Evolutionary conservation across 2,797 vertebrate species (phyloP).

Genomic region (Aldrovandia affinis): DNA sequence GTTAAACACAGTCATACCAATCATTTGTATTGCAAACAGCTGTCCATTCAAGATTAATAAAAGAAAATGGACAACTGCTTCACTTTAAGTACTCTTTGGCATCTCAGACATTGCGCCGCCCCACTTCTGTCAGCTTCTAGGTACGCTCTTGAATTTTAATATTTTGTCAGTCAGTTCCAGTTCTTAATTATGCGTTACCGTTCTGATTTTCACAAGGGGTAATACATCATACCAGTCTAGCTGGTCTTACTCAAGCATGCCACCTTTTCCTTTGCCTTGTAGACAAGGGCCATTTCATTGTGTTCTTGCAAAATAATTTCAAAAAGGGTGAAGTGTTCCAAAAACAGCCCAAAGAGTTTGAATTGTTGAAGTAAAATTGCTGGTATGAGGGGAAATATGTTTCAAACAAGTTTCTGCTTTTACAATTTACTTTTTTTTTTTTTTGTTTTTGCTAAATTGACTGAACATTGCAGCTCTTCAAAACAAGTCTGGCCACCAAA

Average conservation of each 20-base stretch:
- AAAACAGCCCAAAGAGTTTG: neutral
- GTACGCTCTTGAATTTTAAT: constrained; percentile 57
- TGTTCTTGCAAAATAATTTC: constrained; percentile 38
- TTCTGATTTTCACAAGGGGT: neutral
- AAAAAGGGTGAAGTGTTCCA: neutral
- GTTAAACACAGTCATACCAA: constrained; percentile 43
- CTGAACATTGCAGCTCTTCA: neutral
- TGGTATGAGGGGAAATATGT: neutral
- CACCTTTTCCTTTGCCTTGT: constrained; percentile 23
- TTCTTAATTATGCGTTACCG: constrained; percentile 28
- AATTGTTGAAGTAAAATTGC: neutral
- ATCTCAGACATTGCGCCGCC: constrained; percentile 43
- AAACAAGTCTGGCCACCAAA: neutral
- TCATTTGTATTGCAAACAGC: constrained; percentile 63
- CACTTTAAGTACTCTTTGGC: constrained; percentile 46
- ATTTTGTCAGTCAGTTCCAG: constrained; percentile 47
- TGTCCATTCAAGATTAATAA: constrained; percentile 55
- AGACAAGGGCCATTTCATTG: constrained; percentile 33
- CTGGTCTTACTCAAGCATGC: constrained; percentile 28
- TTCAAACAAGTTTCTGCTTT: neutral
- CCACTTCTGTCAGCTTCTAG: constrained; percentile 36
- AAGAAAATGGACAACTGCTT: constrained; percentile 38
- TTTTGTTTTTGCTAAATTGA: neutral
- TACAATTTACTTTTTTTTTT: neutral
- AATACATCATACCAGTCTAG: constrained; percentile 25